Percentiles rank a stretch among this genome's conserved stretches.
Conservation (phyloP, 2,113 vertebrate species). For the Carettochelys insculpta region DNA sequence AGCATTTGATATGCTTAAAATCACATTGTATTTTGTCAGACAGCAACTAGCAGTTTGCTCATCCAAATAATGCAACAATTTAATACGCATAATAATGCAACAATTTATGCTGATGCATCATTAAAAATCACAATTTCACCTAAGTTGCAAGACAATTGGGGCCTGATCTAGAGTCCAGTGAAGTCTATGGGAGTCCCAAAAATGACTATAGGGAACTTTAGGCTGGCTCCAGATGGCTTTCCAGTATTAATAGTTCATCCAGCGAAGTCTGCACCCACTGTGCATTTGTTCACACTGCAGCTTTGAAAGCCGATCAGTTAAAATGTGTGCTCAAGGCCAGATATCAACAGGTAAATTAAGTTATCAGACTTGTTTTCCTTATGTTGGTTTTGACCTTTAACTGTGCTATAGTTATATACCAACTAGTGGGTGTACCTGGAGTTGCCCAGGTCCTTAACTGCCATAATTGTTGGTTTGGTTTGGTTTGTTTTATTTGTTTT, state of each 20-base stretch:
- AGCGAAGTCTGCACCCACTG: background rate
- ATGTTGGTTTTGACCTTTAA: constrained; percentile 73
- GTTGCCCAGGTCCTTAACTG: too few relatives aligned
- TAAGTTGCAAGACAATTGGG: background rate
- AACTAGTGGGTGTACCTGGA: too few relatives aligned
- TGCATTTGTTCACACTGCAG: constrained; percentile 54
- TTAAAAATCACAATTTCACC: constrained; percentile 44
- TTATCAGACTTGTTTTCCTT: constrained; percentile 68
- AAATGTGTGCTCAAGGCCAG: constrained; percentile 44
- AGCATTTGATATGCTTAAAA: constrained; percentile 61
- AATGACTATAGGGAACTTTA: background rate
- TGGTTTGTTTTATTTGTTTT: too few relatives aligned
- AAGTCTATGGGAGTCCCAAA: constrained; percentile 11
- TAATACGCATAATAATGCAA: too few relatives aligned
- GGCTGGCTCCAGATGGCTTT: background rate
- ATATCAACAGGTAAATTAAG: constrained; percentile 69
- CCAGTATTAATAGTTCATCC: background rate
- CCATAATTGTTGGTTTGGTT: too few relatives aligned
- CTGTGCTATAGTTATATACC: constrained; percentile 66
- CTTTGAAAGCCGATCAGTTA: constrained; percentile 36
- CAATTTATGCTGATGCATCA: too few relatives aligned
- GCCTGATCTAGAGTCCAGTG: background rate
- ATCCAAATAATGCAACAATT: constrained; percentile 51
- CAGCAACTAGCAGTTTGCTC: constrained; percentile 43
- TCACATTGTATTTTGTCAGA: constrained; percentile 46